Evolutionary conservation across 2,113 vertebrate species (phyloP), one percentile per base, ranked within the genome.

Genomic region (Tenrec ecaudatus): DNA sequence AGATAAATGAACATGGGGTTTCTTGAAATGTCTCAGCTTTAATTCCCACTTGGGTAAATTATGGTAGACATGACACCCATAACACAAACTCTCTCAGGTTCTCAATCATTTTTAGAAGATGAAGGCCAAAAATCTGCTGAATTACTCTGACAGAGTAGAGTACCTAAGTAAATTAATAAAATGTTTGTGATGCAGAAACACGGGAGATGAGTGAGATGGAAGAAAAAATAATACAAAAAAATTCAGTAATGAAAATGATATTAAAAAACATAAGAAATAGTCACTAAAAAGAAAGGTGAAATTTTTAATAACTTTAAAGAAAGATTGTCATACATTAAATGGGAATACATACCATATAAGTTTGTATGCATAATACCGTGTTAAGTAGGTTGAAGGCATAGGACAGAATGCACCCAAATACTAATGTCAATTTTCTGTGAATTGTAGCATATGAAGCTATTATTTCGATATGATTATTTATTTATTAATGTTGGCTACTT

Each of bases 381-480:
- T 29, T 17, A 62, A 75, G 33, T 60, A 22, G 25, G 17, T 81
- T 77, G 47, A 64, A n/a, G 58, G 33, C 68, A 62, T 0, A 73
- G 2, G 31, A 5, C 43, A 71, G 31, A 73, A 47, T 53, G 69
- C 0, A 15, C 3, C 2, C 15, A 89, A 66, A 40, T 81, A 10
- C 40, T 20, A 43, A 83, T 15, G 3, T 25, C 43, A 2, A 4
- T 64, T 86, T 83, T 83, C 43, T 68, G 31, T 76, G 19, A 58
- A 25, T 64, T 4, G 16, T 40, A 25, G 3, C 14, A 71, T n/a
- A 40, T 15, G 53, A 92, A 68, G 10, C n/a, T 43, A 29, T 43
- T 92, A 87, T 84, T 81, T 87, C 83, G 14, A 79, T 82, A 81
- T 69, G 5, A 86, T 29, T 90, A 82, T 33, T 81, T 71, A 33